Conservation (phyloP, 2,797 vertebrate genomes). For the Vipera ursinii region DNA sequence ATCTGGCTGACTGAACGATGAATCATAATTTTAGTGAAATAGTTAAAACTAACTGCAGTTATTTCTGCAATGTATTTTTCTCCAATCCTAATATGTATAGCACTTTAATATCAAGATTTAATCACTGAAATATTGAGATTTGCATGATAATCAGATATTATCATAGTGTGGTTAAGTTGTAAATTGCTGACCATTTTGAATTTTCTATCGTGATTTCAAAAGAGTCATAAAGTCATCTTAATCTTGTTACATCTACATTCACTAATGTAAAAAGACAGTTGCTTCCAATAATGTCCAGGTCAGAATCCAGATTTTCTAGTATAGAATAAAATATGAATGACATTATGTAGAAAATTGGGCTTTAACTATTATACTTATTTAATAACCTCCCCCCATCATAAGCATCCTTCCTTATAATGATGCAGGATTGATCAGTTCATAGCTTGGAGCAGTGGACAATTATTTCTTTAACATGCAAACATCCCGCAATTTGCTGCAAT, state of each 20-base stretch:
- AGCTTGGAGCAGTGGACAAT: neutral
- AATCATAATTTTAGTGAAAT: neutral
- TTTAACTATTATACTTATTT: conserved; percentile 25
- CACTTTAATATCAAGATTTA: conserved; percentile 12
- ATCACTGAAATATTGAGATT: neutral
- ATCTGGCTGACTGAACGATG: neutral
- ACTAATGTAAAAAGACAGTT: conserved; percentile 5
- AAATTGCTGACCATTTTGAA: conserved; percentile 7
- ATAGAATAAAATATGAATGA: neutral
- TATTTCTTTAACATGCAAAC: conserved; percentile 11
- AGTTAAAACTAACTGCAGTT: neutral
- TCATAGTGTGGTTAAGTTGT: neutral
- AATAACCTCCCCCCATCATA: neutral
- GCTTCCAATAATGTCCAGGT: neutral
- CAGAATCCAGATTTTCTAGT: neutral
- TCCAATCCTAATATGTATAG: conserved; percentile 7
- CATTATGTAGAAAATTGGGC: conserved; percentile 3
- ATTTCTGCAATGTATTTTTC: neutral
- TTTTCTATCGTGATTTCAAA: conserved; percentile 1
- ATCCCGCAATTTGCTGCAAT: neutral
- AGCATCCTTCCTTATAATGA: neutral
- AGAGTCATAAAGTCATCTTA: conserved; percentile 5
- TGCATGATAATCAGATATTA: conserved; percentile 12
- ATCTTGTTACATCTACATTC: neutral
- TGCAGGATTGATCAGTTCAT: neutral